Base-by-base conservation (phyloP, 2,113 vertebrate species). In the Notechis scutatus region DNA sequence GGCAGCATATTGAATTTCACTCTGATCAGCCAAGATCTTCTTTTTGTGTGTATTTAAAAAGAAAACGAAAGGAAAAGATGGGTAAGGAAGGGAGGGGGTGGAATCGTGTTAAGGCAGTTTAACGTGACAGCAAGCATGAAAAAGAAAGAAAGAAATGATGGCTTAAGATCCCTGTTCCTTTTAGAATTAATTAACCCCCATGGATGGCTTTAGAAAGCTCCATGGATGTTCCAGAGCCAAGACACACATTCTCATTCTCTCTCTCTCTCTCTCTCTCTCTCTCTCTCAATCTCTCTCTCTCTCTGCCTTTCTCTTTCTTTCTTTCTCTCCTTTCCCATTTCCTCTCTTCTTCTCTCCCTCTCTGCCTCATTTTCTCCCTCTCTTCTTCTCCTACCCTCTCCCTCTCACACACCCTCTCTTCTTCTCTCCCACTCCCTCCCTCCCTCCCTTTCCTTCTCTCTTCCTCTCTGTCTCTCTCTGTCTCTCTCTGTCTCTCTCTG, bases 101-200 rank as follows among this genome's bases (percentile, higher is more conserved):
- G 18, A 91, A n/a, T 52, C 61, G 21, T 91, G 90, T 88, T 88
- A 91, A 88, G 89, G 61, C 50, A 23, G 55, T 85, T 52, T 85
- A 89, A 91, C 21, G 3, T 89, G 93, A 89, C 90, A 91, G 86
- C 42, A 23, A 50, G 47, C 52, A 74, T 50, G 59, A 54, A 87
- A 50, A 87, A 85, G n/a, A 55, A 18, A 55, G 14, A 55, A 55
- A 20, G 23, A 26, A 89, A 34, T 21, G 55, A 55, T 11, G 64
- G 87, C 55, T 92, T 88, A 85, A 90, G 69, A 61, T n/a, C 29
- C 54, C 20, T n/a, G 42, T 85, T 86, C 50, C 92, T 50, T 24
- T 89, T 47, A 92, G 92, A 89, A 81, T 57, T 81, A 81, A 92
- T 92, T 89, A 92, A 57, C 8, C 5, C 64, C 39, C 52, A 21